Evolutionary conservation across 1,140 invertebrate species (phyloP).

Genomic region (Thaumetopoea pityocampa): DNA sequence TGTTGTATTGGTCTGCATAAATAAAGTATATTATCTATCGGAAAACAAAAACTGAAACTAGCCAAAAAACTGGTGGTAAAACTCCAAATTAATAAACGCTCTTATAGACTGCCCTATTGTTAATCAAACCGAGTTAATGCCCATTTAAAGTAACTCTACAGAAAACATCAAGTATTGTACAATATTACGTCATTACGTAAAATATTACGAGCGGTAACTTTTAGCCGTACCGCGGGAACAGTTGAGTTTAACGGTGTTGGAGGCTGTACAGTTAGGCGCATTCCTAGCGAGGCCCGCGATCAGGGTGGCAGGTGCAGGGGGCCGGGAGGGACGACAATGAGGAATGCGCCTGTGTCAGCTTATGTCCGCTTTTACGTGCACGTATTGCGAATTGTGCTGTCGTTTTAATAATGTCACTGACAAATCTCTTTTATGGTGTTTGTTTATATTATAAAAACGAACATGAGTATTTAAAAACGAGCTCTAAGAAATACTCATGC

Average conservation of each 20-base stretch:
- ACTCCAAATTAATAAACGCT: too few species aligned
- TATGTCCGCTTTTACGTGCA: slow-evolving; percentile 18
- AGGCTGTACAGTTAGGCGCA: slow-evolving; percentile 67
- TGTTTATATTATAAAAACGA: too few species aligned
- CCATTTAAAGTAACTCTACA: slow-evolving; percentile 11
- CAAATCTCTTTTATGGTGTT: too few species aligned
- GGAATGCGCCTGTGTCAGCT: slow-evolving; percentile 46
- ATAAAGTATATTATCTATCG: too few species aligned
- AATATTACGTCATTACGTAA: slow-evolving; percentile 34
- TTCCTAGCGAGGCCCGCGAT: slow-evolving; percentile 52
- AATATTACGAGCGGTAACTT: slow-evolving; percentile 37
- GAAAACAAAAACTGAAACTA: too few species aligned
- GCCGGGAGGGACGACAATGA: slow-evolving; percentile 26
- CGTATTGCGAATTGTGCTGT: slow-evolving; percentile 16
- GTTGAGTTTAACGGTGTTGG: slow-evolving; percentile 62
- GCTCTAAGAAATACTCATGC: too few species aligned
- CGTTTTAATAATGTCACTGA: too few species aligned
- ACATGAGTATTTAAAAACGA: too few species aligned
- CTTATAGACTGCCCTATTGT: slow-evolving; percentile 3
- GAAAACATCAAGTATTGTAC: slow-evolving; percentile 28
- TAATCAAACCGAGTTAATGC: slow-evolving; percentile 4
- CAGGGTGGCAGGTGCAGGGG: slow-evolving; percentile 50
- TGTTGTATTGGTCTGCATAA: too few species aligned
- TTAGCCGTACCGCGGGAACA: slow-evolving; percentile 47
- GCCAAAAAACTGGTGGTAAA: too few species aligned